Percentiles rank a stretch among this genome's conserved stretches.
Conservation (phyloP, 2,797 vertebrate genomes). For the Pelobates cultripes region DNA sequence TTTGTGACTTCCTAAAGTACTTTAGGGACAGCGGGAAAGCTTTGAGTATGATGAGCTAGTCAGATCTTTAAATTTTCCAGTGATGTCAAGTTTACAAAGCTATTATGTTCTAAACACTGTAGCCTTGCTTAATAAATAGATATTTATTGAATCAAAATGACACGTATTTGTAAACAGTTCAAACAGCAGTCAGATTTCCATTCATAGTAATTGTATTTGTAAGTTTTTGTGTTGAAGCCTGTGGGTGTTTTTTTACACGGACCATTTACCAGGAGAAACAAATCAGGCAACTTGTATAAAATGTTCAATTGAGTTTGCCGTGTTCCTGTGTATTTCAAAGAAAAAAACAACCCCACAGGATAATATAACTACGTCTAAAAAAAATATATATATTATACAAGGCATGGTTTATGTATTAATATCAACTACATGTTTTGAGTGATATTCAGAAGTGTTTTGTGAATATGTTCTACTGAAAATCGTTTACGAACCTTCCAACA, state of each 20-base stretch:
- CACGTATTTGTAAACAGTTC: conserved; percentile 9
- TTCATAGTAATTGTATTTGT: conserved; percentile 38
- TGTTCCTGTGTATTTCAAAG: conserved; percentile 20
- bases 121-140: background rate
- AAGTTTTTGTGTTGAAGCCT: conserved; percentile 26
- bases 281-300: conserved; percentile 31
- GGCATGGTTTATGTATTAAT: conserved; percentile 1
- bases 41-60: no score
- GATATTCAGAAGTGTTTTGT: background rate
- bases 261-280: conserved; percentile 36
- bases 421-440: background rate
- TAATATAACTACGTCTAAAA: conserved; percentile 15
- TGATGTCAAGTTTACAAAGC: background rate
- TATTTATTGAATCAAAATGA: conserved; percentile 23
- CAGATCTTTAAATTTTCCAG: no score
- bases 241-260: conserved; percentile 24
- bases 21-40: no score
- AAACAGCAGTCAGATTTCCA: background rate
- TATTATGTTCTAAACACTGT: background rate
- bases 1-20: no score
- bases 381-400: conserved; percentile 12
- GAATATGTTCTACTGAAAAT: background rate
- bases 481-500: background rate
- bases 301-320: conserved; percentile 26
- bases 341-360: conserved; percentile 25